Evolutionary conservation across 2,797 vertebrate species (phyloP), one percentile per base, ranked within the genome.

Genomic region (Scarus forsteni): DNA sequence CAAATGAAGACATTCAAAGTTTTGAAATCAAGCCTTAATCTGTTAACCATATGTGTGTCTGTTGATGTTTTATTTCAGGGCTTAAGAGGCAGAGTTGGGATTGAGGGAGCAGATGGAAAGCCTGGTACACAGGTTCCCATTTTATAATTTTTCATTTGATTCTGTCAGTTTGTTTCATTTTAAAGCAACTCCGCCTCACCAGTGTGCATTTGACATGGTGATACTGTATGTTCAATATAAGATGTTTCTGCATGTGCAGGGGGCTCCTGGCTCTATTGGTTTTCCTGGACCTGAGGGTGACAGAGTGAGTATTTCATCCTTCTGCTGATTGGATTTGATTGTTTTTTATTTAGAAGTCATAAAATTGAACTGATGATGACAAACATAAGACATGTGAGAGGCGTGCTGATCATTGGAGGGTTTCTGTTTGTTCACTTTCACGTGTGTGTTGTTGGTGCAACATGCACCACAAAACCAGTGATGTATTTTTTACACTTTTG

Each of bases 71-170:
- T 58, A 61, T 81, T 59, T n/a, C 88, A 96, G 95, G 95, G 95
- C 86, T 91, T 80, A 0, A 90, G 77, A 84, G 95, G 95, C 40
- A 48, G 58, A 69, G 86, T 73, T 1, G 95, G 95, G 81, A 87
- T 66, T 39, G 92, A 93, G 76, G 95, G 95, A n/a, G 38, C 93
- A 85, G 95, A 96, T 94, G 95, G 95, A 95, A 96, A 96, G 94
- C 95, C 95, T 93, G 95, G 95, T 96, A 96, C 93, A 95, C 95
- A 96, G 95, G 95, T 96, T 96, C 95, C 95, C 95, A 93, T 95
- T 92, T 91, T 91, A 88, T 92, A 66, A 92, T 71, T 92, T 87
- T 86, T 89, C 67, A 89, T 82, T 69, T 57, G 50, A 64, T 73
- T 68, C 14, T 52, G 53, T 58, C n/a, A n/a, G n/a, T 60, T 35